Evolutionary conservation across 2,888 invertebrate species (phyloP).

Genomic region (Drosophila austrosaltans): DNA sequence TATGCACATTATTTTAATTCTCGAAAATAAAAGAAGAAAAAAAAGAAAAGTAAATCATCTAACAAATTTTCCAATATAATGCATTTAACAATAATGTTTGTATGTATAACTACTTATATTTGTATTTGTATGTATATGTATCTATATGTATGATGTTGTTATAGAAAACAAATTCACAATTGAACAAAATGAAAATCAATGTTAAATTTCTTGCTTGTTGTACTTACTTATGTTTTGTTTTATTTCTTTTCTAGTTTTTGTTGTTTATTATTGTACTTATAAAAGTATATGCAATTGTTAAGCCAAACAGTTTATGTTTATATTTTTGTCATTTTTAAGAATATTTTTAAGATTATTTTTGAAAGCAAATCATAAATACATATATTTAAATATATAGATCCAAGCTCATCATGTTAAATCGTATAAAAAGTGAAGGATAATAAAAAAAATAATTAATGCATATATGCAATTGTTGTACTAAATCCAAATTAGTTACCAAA

Average conservation of each 20-base stretch:
- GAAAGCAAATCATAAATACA: conserved; percentile 18
- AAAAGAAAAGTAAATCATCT: conserved; percentile 41
- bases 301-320: conserved; percentile 30
- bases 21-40: background rate
- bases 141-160: conserved; percentile 42
- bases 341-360: conserved; percentile 2
- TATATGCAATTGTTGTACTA: conserved; percentile 60
- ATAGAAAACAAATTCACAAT: conserved; percentile 33
- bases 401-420: conserved; percentile 27
- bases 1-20: conserved; percentile 41
- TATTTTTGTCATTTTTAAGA: conserved; percentile 25
- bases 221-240: conserved; percentile 40
- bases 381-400: conserved; percentile 24
- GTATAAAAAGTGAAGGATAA: conserved; percentile 43
- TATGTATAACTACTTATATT: conserved; percentile 30
- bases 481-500: conserved; percentile 64
- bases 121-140: conserved; percentile 28
- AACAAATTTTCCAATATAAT: conserved; percentile 59
- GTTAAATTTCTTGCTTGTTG: conserved; percentile 46
- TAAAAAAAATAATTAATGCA: conserved; percentile 19
- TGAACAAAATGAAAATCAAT: conserved; percentile 28
- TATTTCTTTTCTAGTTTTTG: conserved; percentile 25
- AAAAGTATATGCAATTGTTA: conserved; percentile 21
- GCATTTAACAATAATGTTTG: conserved; percentile 60
- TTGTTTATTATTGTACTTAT: conserved; percentile 61